Evolutionary conservation across 2,113 vertebrate genomes (phyloP).

Genomic region (Trochalopteron elliotii): DNA sequence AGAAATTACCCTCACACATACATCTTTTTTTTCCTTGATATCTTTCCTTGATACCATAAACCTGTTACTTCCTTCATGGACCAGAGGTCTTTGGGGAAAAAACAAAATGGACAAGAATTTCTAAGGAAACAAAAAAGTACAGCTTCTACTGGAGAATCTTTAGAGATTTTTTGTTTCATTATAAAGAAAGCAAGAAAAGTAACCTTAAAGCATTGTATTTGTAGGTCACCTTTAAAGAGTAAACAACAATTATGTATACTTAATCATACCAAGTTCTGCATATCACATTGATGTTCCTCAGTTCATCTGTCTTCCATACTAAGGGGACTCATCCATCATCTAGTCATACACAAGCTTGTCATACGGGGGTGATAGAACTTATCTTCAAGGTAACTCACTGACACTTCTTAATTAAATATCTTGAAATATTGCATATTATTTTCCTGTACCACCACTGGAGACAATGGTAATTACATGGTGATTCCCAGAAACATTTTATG

Average conservation of each 20-base stretch:
- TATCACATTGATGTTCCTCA: background rate
- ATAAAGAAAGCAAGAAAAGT: background rate
- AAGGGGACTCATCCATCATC: constrained; percentile 37
- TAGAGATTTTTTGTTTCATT: background rate
- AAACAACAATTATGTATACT: constrained; percentile 37
- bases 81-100: background rate
- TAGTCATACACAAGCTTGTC: constrained; percentile 37
- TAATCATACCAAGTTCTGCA: constrained; percentile 17
- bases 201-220: background rate
- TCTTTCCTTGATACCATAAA: background rate
- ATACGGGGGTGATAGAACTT: constrained; percentile 15
- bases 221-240: constrained; percentile 38
- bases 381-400: constrained; percentile 59
- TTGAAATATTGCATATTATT: constrained; percentile 61
- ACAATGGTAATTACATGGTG: constrained; percentile 45
- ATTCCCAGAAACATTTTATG: constrained; percentile 39
- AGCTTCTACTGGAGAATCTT: background rate
- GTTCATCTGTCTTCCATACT: constrained; percentile 35
- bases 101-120: background rate
- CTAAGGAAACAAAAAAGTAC: background rate
- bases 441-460: constrained; percentile 8
- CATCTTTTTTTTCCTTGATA: background rate
- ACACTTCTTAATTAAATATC: constrained; percentile 61
- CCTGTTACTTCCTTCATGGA: background rate
- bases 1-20: background rate